A percentile compares a stretch with the other conserved stretches of the same genome.
These are phyloP conservation scores for Siniperca undulata DNA, from an alignment of 2,797 vertebrate species.

Conservation along the genomic window DNA sequence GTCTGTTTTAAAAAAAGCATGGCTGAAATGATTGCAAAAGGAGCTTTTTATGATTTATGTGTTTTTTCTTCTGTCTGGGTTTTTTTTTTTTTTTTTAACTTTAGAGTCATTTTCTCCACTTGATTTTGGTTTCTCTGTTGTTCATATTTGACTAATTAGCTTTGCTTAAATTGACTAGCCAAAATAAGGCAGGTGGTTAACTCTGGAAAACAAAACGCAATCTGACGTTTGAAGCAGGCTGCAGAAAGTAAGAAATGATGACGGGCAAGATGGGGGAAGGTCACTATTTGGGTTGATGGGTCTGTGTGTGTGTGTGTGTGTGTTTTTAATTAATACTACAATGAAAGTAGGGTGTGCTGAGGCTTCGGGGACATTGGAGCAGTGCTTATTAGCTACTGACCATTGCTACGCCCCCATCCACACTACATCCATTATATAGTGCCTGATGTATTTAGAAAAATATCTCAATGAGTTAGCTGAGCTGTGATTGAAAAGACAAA, in stretches of 20 bases:
- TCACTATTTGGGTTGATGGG: slow-evolving; percentile 68
- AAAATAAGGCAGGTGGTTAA: slow-evolving; percentile 56
- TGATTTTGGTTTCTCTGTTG: slow-evolving; percentile 66
- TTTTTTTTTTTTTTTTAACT: slow-evolving; percentile 49
- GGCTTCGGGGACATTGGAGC: slow-evolving; percentile 76
- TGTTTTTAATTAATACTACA: slow-evolving; percentile 78
- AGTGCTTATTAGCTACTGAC: slow-evolving; percentile 74
- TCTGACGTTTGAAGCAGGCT: slow-evolving; percentile 66
- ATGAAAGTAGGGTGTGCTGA: slow-evolving; percentile 81
- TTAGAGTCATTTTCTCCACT: slow-evolving; percentile 67
- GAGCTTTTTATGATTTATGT: slow-evolving; percentile 82
- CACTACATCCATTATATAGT: slow-evolving; percentile 85
- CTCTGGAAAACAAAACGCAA: slow-evolving; percentile 66
- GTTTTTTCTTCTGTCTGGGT: slow-evolving; percentile 55
- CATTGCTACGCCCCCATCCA: slow-evolving; percentile 76
- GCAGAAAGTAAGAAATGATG: slow-evolving; percentile 39
- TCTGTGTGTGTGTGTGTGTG: slow-evolving; percentile 58
- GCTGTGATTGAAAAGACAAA: slow-evolving; percentile 84
- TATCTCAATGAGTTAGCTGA: slow-evolving; percentile 81
- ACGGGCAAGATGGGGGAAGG: slow-evolving; percentile 69
- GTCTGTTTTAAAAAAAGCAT: slow-evolving; percentile 81
- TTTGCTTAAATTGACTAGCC: slow-evolving; percentile 64
- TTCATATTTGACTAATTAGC: slow-evolving; percentile 76
- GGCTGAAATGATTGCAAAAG: slow-evolving; percentile 85
- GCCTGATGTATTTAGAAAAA: slow-evolving; percentile 86